A percentile compares a stretch with the other conserved stretches of the same genome.
phyloP scores from a whole-genome alignment of 2,113 vertebrate genomes.

The Dicerorhinus sumatrensis region DNA sequence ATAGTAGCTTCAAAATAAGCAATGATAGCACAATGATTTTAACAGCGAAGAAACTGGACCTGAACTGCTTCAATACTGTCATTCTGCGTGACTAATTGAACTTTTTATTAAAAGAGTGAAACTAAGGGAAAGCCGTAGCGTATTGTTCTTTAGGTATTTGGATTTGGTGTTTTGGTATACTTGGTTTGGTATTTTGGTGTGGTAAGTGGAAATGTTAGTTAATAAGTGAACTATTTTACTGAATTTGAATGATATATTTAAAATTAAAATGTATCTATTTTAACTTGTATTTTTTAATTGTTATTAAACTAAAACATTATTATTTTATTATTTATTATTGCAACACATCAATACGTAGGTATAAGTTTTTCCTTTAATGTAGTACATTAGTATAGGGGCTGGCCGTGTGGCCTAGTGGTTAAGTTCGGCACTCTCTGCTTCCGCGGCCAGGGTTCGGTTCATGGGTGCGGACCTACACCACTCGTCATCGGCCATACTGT shows the following conservation, averaged over 20 bases:
- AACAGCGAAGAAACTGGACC: not conserved
- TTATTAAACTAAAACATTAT: not conserved
- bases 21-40: not conserved
- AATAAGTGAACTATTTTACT: not conserved
- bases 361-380: not conserved
- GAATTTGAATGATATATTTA: not conserved
- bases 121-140: not conserved
- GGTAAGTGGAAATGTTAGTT: not conserved
- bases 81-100: not conserved
- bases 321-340: conserved; percentile 33
- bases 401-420: no score
- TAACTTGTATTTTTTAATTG: conserved; percentile 4
- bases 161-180: not conserved
- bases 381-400: not conserved
- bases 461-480: no score
- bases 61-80: not conserved
- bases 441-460: no score
- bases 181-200: not conserved
- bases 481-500: no score
- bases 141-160: not conserved
- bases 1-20: not conserved
- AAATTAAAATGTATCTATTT: conserved; percentile 32
- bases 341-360: not conserved
- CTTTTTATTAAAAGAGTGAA: not conserved
- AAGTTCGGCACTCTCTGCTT: no score